Evolutionary conservation across 30 jellyfish, hydroid and myxozoan genomes (phyloP), one percentile per base, ranked within the genome.

Genomic region (Nemopilema nomurai): DNA sequence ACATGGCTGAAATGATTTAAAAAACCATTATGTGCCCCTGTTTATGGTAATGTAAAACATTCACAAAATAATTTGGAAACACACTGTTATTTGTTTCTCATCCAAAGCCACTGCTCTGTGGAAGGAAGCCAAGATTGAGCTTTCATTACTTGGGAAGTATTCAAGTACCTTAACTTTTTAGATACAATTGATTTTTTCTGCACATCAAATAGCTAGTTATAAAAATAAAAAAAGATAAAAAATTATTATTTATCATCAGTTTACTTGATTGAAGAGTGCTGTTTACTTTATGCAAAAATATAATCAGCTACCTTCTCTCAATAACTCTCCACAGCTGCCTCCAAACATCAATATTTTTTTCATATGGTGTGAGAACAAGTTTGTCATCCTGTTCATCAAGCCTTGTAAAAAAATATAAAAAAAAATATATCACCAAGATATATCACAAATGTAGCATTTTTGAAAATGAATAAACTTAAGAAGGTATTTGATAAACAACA

Each of bases 291-390:
- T 51, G 21, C 9, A 50, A 27, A 27, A n/a, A 20, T 23, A 41
- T 82, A 52, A 62, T 1, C 73, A 75, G 28, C 0, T 29, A 94
- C 99, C 99, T 94, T 81, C 97, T 85, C 79, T 95, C 99, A 49
- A 95, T 82, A 19, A 95, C 99, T 49, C 97, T 78, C 99, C 99
- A 95, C n/a, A 95, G 51, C 75, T 95, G 98, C 70, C 99, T 70
- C 99, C 99, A 95, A 6, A 95, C 97, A 77, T 95, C 97, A 28
- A 95, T 86, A 85, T 95, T 95, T 84, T 95, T 95, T 74, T 95
- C 99, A 79, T 77, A 95, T n/a, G 99, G 99, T 20, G 99, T 90
- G 33, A 95, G 74, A 64, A 95, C 78, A 21, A 93, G 52, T 50
- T 75, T 76, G 8, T 88, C 89, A 72, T 93, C 96, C 28, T 78